Evolutionary conservation across 1,140 invertebrate species (phyloP), one percentile per base, ranked within the genome.

Genomic region (Drosophila orena): DNA sequence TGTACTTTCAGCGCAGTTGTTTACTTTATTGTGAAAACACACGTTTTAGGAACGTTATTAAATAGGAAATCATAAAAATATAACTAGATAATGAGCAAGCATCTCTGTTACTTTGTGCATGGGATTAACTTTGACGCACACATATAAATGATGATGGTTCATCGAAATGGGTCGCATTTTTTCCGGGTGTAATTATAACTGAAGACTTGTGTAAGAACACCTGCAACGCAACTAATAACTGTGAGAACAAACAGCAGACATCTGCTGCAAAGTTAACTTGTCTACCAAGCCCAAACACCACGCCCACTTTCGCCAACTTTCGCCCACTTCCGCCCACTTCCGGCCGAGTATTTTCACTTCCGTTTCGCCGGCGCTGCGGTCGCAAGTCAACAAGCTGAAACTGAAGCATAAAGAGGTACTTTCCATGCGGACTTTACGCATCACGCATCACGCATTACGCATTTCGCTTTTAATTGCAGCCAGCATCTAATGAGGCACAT

Each of bases 401-500:
- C 44, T 35, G 35, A 44, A 22, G 35, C 17, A 15, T 22, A 44
- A 50, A 43, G 50, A 50, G n/a, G 27, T n/a, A 49, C 35, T 47
- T 69, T 24, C 46, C 20, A 8, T 38, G 52, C 37, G 20, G 59
- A 56, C 66, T 69, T 69, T 70, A 17, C 17, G 17, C 66, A 70
- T 69, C 68, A 17, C 17, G 17, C 66, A 70, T 69, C 68, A 55
- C 24, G 40, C 62, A 47, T 47, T 30, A 17, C 66, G 66, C 62
- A 47, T 47, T 30, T 50, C 66, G 66, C 49, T 69, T 69, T 70
- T 70, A 70, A 70, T 70, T 70, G 66, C 54, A 27, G 55, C 49
- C 60, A 53, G 73, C 64, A 43, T 77, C 78, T 81, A 80, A 81
- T 81, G 73, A 77, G 78, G 73, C 79, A 77, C 65, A 65, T 80